These are phyloP conservation scores for Lindbergichthys nudifrons DNA, from an alignment of 2,797 vertebrate species.

Conservation along the genomic window DNA sequence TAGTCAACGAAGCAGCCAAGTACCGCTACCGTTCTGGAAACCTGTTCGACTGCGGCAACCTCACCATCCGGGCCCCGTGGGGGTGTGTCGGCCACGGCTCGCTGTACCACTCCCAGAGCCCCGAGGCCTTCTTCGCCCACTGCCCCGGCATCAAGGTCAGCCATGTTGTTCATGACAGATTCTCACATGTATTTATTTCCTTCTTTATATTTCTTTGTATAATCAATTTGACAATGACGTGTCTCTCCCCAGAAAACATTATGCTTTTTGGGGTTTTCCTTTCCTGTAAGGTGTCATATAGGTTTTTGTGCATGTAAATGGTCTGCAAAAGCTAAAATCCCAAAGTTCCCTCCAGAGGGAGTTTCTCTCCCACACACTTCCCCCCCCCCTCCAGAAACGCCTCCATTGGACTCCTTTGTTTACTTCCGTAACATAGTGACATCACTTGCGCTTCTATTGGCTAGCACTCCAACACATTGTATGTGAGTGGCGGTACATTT, in stretches of 20 bases:
- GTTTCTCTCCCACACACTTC: no score
- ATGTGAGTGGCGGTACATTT: no score
- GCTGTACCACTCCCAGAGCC: constrained; percentile 97
- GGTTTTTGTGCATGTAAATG: no score
- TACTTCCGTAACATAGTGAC: no score
- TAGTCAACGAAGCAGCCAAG: constrained; percentile 98
- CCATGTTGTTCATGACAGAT: neutral
- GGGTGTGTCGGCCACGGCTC: constrained; percentile 98
- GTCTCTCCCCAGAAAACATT: neutral
- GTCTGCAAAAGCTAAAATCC: no score
- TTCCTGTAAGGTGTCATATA: no score
- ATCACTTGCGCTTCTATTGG: no score
- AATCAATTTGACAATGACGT: neutral
- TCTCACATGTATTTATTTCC: neutral
- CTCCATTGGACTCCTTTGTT: no score
- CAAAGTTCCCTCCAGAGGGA: no score
- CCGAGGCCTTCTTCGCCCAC: constrained; percentile 97
- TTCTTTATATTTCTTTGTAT: neutral
- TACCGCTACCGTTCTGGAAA: constrained; percentile 98
- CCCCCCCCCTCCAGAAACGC: no score
- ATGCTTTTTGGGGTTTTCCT: no score
- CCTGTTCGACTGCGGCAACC: constrained; percentile 93
- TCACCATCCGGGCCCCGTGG: constrained; percentile 97
- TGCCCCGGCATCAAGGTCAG: constrained; percentile 95
- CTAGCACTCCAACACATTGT: no score